Base-by-base conservation (phyloP, 2,797 vertebrate genomes). In the Chelon auratus region DNA sequence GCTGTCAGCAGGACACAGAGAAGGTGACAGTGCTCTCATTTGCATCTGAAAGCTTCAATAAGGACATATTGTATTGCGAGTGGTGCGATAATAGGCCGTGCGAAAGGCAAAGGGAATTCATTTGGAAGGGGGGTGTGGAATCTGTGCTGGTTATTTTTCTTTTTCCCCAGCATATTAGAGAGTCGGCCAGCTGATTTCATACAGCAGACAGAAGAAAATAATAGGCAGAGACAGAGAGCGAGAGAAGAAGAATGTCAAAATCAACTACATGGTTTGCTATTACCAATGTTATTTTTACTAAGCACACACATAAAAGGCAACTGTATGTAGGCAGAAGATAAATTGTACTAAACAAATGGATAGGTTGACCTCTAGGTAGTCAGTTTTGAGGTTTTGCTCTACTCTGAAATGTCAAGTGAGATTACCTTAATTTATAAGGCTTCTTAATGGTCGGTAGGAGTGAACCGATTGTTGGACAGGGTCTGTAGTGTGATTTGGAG, bases 31-130 rank as follows among this genome's bases (percentile, higher is more conserved):
- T 66, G 71, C 75, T 75, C 83, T 89, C 84, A 92, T 92, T 92
- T 90, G 86, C 91, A 91, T 91, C 22, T 90, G 88, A 92, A 91
- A 91, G 91, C 90, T 82, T 87, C 90, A 91, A 88, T 89, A 86
- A 89, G 88, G 81, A 90, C 87, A 87, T 80, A 89, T 91, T 89
- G 85, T 89, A 82, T 82, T 78, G 85, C 39, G 78, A 89, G 85
- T 84, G 78, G 63, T 57, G 77, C 69, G 59, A 90, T 90, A 92
- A 91, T 91, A 81, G 73, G 81, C 87, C 37, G 58, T 17, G 80
- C 72, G 86, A 88, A 89, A 90, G 80, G 79, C 80, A 87, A 81
- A 75, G 73, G 81, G 67, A 82, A 89, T 74, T 86, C 68, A 75
- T 76, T 68, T 53, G 66, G 77, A 81, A 2, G 45, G 63, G 33